Evolutionary conservation across 2,113 vertebrate species (phyloP).

Genomic region (Antechinus flavipes): DNA sequence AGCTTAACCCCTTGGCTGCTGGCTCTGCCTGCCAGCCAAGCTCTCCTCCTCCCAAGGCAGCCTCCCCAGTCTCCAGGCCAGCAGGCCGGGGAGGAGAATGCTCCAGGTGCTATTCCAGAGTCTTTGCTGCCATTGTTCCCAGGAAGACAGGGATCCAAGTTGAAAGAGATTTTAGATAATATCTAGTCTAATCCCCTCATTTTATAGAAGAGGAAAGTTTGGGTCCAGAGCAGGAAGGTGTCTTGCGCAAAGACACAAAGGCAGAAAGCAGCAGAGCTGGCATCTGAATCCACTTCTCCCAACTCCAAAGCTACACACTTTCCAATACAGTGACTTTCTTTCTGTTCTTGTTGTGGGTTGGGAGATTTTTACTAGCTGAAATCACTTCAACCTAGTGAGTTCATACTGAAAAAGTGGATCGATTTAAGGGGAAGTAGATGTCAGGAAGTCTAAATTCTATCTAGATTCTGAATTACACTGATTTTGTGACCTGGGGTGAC

Average conservation of each 20-base stretch:
- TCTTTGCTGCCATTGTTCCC: background rate
- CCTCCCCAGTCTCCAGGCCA: background rate
- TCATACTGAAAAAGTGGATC: background rate
- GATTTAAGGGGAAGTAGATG: background rate
- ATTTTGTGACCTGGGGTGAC: background rate
- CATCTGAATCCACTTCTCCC: background rate
- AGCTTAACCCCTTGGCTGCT: constrained; percentile 13
- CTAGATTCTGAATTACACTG: background rate
- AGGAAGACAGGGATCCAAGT: background rate
- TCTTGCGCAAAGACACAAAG: background rate
- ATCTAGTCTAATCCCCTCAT: background rate
- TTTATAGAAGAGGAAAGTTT: background rate
- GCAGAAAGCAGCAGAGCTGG: background rate
- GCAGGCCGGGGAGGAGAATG: background rate
- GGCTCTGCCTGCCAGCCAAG: background rate
- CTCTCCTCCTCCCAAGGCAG: background rate
- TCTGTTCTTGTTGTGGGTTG: background rate
- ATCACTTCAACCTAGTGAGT: background rate
- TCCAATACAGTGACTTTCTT: background rate
- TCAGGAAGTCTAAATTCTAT: background rate
- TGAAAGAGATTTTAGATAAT: background rate
- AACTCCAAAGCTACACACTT: background rate
- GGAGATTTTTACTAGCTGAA: background rate
- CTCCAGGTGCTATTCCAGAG: background rate
- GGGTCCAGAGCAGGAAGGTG: background rate